Conservation (phyloP, 2,888 invertebrate species). For the Pandemis heparana region DNA sequence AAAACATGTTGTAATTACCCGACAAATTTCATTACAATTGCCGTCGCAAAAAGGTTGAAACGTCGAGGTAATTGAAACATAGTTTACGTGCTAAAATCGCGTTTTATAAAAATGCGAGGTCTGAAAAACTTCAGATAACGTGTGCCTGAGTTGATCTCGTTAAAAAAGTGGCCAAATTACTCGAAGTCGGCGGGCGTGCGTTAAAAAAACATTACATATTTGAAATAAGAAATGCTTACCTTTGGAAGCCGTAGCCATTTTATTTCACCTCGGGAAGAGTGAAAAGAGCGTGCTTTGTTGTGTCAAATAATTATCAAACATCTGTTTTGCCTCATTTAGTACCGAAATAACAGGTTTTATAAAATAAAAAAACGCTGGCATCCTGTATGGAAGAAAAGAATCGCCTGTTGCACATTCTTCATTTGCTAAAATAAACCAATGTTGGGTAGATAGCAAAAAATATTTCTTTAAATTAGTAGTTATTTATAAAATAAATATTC, state of each 20-base stretch:
- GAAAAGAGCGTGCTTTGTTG: background rate
- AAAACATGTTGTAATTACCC: too few relatives aligned
- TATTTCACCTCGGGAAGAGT: background rate
- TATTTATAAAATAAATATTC: background rate
- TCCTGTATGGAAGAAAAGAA: background rate
- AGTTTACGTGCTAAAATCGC: too few relatives aligned
- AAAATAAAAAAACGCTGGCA: background rate
- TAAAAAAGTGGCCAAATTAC: background rate
- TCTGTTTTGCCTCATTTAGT: background rate
- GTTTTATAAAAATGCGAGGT: too few relatives aligned
- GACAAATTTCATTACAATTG: too few relatives aligned
- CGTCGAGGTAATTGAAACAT: too few relatives aligned
- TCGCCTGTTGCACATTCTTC: background rate
- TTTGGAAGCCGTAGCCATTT: conserved; percentile 8
- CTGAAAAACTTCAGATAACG: too few relatives aligned
- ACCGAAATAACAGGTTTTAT: background rate
- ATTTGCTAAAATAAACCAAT: background rate
- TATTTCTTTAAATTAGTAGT: background rate
- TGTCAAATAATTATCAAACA: background rate
- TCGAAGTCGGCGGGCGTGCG: background rate
- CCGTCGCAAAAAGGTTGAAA: too few relatives aligned
- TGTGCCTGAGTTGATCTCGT: background rate
- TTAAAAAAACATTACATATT: background rate
- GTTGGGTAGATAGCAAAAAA: background rate
- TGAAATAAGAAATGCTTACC: background rate